Evolutionary conservation across 2,113 vertebrate species (phyloP).

Genomic region (Carassius auratus): DNA sequence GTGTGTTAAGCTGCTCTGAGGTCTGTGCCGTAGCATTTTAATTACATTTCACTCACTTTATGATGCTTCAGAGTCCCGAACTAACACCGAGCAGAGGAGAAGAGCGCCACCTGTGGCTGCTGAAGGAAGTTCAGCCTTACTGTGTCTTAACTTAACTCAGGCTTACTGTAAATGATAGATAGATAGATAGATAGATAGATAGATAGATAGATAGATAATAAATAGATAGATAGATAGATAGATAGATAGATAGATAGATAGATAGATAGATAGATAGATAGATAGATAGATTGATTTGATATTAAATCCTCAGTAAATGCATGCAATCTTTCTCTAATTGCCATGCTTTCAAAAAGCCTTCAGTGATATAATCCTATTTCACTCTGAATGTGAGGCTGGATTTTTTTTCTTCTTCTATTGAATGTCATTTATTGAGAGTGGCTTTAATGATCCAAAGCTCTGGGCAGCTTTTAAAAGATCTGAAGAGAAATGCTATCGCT

Average conservation of each 20-base stretch:
- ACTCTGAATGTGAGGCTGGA: background rate
- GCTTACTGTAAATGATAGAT: no score
- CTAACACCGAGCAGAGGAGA: background rate
- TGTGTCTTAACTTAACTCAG: no score
- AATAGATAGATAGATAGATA: no score
- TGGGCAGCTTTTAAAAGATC: conserved; percentile 5
- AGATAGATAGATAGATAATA: no score
- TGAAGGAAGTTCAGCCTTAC: background rate
- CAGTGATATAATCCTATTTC: background rate
- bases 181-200: no score
- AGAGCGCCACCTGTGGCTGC: background rate
- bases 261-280: background rate
- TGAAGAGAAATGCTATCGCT: conserved; percentile 11
- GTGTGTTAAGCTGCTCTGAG: background rate
- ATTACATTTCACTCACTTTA: background rate
- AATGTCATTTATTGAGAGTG: conserved; percentile 11
- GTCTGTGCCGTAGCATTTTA: background rate
- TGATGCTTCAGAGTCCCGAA: background rate
- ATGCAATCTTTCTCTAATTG: background rate
- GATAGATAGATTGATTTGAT: background rate
- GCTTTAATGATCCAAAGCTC: conserved; percentile 6
- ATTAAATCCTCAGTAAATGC: background rate
- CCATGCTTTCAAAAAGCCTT: background rate
- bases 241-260: no score
- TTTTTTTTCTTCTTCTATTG: background rate